Base-by-base conservation (phyloP, 2,113 vertebrate species). In the Entelurus aequoreus region DNA sequence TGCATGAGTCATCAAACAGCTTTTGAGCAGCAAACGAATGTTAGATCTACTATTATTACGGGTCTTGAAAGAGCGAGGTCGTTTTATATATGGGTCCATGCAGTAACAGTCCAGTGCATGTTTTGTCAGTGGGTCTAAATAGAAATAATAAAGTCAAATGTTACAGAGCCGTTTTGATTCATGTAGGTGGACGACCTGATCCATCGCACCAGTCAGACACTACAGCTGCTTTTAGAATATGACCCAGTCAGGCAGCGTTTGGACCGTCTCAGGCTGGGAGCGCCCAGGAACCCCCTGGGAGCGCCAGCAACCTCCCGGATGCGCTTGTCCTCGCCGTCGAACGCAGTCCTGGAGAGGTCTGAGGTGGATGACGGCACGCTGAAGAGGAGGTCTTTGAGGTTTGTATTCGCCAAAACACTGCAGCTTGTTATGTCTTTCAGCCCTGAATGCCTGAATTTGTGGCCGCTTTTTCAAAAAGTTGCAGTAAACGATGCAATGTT, bases 161-260 rank as follows among this genome's bases (percentile, higher is more conserved):
- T 19, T 19, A 19, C 19, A 19, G 19, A 19, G 1, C 19, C 19
- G 19, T 42, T 1, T 49, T 14, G 10, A 57, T 77, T 8, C 57
- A 1, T 80, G 14, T 72, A 99, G 96, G 94, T 98, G 73, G 93
- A 97, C 66, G 90, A 95, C 19, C 81, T 95, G 6, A 93, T 99
- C 75, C 92, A 91, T 83, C 88, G 89, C 77, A 97, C 95, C 5
- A 94, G 91, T 86, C 94, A 95, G 82, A 93, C 93, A 0, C 92
- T 99, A 51, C 95, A 98, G 89, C 91, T 98, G 78, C 87, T 98
- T 28, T 93, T 99, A 4, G 96, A 99, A 76, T 96, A 97, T 0
- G 94, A 98, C 77, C 96, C 96, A 0, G 92, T 95, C 75, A 92
- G 93, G 2, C 94, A 95, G 86, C 92, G 89, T 60, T 76, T 94